phyloP scores from a whole-genome alignment of 2,797 vertebrate species.

The Delichon dasypus region DNA sequence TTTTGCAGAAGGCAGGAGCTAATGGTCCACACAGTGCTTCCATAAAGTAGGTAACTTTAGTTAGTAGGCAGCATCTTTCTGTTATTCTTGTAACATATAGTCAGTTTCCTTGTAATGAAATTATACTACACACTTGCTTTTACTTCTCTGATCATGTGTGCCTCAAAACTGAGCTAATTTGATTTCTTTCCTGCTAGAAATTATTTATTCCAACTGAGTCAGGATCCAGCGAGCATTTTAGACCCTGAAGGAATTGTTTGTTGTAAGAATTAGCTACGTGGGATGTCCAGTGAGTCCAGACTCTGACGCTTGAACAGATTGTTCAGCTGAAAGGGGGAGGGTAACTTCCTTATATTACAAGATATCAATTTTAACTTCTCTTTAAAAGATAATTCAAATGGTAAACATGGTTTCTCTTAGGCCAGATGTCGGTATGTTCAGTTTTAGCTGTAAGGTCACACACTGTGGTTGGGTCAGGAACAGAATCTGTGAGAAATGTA shows the following conservation, averaged over 20 bases:
- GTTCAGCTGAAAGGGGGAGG: not conserved
- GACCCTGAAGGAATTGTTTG: not conserved
- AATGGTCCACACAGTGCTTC: accelerated
- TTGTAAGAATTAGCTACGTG: not conserved
- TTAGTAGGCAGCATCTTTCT: not conserved
- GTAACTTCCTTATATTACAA: not conserved
- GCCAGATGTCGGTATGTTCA: not conserved
- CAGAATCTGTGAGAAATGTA: not conserved
- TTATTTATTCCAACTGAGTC: not conserved
- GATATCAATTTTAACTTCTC: not conserved
- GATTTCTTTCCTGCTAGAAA: not conserved
- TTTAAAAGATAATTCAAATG: not conserved
- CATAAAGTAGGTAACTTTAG: not conserved
- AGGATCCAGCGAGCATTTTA: not conserved
- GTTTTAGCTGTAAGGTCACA: not conserved
- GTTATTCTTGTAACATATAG: not conserved
- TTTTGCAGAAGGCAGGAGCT: not conserved
- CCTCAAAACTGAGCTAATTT: not conserved
- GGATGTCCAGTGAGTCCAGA: not conserved
- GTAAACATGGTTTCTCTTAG: not conserved
- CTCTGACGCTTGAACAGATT: not conserved
- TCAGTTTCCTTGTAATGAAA: not conserved
- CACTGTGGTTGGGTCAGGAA: not conserved
- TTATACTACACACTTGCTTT: not conserved
- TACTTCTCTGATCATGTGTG: not conserved